These are phyloP conservation scores for Conus canariensis DNA, from an alignment of 2,888 invertebrate genomes.

Conservation along the genomic window DNA sequence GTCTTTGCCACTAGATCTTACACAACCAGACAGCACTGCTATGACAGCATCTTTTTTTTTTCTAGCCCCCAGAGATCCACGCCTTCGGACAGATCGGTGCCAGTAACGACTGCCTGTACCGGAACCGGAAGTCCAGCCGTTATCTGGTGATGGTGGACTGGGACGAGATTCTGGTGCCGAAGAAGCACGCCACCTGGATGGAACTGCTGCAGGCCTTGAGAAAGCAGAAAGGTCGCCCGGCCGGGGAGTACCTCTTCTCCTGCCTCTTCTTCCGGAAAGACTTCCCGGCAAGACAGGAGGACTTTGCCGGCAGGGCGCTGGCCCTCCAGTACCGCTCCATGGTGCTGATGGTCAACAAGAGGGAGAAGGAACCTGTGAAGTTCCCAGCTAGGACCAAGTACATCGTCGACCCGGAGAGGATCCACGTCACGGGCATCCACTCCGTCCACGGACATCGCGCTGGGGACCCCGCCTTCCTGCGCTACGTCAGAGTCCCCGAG, in stretches of 20 bases:
- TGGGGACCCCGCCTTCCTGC: not conserved
- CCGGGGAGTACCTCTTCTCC: slow-evolving; percentile 23
- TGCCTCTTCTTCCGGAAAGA: slow-evolving; percentile 65
- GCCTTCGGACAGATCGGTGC: slow-evolving; percentile 75
- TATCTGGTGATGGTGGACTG: slow-evolving; percentile 56
- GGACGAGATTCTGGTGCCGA: slow-evolving; percentile 68
- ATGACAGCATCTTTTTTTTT: too few relatives aligned
- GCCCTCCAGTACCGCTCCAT: slow-evolving; percentile 57
- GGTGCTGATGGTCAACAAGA: slow-evolving; percentile 56
- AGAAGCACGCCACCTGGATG: slow-evolving; percentile 56
- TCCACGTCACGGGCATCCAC: slow-evolving; percentile 63
- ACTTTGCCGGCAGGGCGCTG: slow-evolving; percentile 47
- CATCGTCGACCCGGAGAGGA: slow-evolving; percentile 59
- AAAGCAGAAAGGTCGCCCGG: not conserved
- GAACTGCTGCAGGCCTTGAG: slow-evolving; percentile 49
- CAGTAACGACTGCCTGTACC: slow-evolving; percentile 75
- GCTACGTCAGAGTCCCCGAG: not conserved
- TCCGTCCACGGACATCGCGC: slow-evolving; percentile 50
- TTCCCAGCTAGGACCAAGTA: slow-evolving; percentile 59
- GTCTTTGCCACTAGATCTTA: too few relatives aligned
- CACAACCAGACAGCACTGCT: too few relatives aligned
- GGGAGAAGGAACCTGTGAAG: slow-evolving; percentile 56
- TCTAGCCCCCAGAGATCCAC: slow-evolving; percentile 63
- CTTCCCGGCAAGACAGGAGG: slow-evolving; percentile 52
- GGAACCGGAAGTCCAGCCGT: slow-evolving; percentile 62